A percentile compares a stretch with the other conserved stretches of the same genome.
These are phyloP conservation scores for Omphaloscelis lunosa DNA, from an alignment of 2,888 invertebrate species.

Conservation along the genomic window DNA sequence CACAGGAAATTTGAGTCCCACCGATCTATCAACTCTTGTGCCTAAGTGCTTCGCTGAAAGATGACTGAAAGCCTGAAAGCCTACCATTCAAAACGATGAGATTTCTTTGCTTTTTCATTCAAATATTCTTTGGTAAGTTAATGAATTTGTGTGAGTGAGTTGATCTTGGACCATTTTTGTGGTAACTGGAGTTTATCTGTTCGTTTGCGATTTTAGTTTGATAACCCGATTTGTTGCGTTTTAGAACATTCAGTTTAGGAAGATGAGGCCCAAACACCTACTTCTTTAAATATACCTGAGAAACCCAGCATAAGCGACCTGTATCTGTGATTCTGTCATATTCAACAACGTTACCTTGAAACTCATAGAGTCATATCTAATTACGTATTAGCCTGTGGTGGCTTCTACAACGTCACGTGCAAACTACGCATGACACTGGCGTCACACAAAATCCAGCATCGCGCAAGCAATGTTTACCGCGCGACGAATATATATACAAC, in stretches of 20 bases:
- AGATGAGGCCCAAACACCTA: too few species aligned
- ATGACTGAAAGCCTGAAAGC: slow-evolving; percentile 45
- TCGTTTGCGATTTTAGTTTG: neutral
- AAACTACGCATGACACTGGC: too few species aligned
- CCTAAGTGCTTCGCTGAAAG: slow-evolving; percentile 50
- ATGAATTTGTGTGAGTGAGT: neutral
- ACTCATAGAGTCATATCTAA: neutral
- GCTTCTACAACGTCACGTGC: too few species aligned
- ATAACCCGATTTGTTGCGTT: too few species aligned
- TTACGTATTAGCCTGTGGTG: neutral
- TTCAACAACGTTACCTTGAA: neutral
- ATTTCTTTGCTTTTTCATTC: slow-evolving; percentile 8
- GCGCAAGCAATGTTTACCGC: too few species aligned
- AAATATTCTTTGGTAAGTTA: slow-evolving; percentile 14
- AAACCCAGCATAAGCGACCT: neutral
- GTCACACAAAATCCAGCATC: too few species aligned
- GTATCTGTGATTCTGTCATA: neutral
- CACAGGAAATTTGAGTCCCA: slow-evolving; percentile 49
- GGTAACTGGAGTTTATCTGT: neutral
- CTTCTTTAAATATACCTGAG: neutral
- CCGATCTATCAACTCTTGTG: slow-evolving; percentile 51
- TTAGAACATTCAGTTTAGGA: too few species aligned
- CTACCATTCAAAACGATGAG: slow-evolving; percentile 35
- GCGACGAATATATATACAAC: too few species aligned
- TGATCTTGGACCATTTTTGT: neutral